Percentiles rank a stretch among this genome's conserved stretches.
phyloP scores from a whole-genome alignment of 2,797 vertebrate species.

The Danio choprae region DNA sequence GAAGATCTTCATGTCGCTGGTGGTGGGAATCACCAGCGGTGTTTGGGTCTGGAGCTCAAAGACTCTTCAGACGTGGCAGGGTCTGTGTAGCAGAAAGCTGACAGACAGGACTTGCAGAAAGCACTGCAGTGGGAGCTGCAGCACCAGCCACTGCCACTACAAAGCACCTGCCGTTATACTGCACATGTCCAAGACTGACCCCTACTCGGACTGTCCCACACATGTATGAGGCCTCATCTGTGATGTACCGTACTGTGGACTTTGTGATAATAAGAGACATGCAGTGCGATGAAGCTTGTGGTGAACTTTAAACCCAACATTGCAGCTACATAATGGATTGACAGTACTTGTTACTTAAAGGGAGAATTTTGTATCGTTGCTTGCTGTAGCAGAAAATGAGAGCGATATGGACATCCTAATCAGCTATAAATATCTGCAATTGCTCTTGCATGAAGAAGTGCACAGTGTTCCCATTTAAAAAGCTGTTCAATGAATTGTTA shows the following conservation, averaged over 20 bases:
- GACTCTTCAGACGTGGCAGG: conserved; percentile 98
- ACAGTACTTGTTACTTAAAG: conserved; percentile 72
- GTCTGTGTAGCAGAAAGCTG: conserved; percentile 91
- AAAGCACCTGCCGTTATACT: conserved; percentile 90
- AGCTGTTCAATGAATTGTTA: conserved; percentile 57
- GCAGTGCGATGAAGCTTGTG: conserved; percentile 49
- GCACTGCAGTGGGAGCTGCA: conserved; percentile 85
- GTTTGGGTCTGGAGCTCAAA: conserved; percentile 99
- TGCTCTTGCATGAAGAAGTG: conserved; percentile 53
- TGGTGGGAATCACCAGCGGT: conserved; percentile 98
- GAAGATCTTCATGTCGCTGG: conserved; percentile 98
- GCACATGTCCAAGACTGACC: conserved; percentile 94
- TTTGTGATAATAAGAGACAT: conserved; percentile 27
- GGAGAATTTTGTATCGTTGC: conserved; percentile 71
- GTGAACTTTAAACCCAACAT: conserved; percentile 60
- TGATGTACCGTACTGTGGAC: conserved; percentile 35
- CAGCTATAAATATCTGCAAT: conserved; percentile 61
- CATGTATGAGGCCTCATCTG: conserved; percentile 81
- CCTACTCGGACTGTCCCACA: conserved; percentile 90
- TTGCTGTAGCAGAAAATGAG: conserved; percentile 57
- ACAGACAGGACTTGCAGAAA: conserved; percentile 89
- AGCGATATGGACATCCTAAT: conserved; percentile 49
- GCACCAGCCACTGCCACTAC: conserved; percentile 90
- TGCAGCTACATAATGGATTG: conserved; percentile 63
- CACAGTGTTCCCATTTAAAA: conserved; percentile 60